phyloP scores from a whole-genome alignment of 2,113 vertebrate genomes.

The Salminus brasiliensis region DNA sequence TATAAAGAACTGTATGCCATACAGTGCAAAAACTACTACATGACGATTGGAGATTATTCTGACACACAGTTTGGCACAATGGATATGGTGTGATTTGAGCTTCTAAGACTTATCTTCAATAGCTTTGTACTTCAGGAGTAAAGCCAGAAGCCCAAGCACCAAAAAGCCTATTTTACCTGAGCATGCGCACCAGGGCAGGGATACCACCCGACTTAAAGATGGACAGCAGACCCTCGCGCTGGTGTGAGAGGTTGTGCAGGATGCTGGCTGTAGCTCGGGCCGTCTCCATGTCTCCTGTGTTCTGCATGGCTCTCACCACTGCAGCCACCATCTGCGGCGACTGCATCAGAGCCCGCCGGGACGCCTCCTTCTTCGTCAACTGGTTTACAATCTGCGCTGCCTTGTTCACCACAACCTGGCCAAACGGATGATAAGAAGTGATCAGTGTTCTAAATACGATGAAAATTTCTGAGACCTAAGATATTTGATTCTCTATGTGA shows the following conservation, averaged over 20 bases:
- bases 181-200: slow-evolving; percentile 94
- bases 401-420: slow-evolving; percentile 91
- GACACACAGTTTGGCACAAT: too few species aligned
- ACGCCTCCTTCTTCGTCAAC: slow-evolving; percentile 92
- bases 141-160: too few species aligned
- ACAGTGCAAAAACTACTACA: too few species aligned
- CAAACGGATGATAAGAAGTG: not conserved
- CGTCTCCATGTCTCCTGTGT: slow-evolving; percentile 93
- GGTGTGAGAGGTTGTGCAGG: slow-evolving; percentile 96
- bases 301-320: slow-evolving; percentile 96
- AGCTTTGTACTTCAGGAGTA: too few species aligned
- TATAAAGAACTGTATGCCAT: too few species aligned
- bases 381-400: slow-evolving; percentile 97
- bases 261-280: slow-evolving; percentile 94
- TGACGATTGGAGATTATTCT: too few species aligned
- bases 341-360: slow-evolving; percentile 88
- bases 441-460: not conserved
- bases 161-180: slow-evolving; percentile 87
- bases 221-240: slow-evolving; percentile 91
- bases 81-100: too few species aligned
- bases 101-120: too few species aligned
- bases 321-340: slow-evolving; percentile 94
- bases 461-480: not conserved
- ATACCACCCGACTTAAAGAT: slow-evolving; percentile 98
- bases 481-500: too few species aligned